Evolutionary conservation across 2,888 invertebrate species (phyloP), one percentile per base, ranked within the genome.

Genomic region (Dynastes grantii): DNA sequence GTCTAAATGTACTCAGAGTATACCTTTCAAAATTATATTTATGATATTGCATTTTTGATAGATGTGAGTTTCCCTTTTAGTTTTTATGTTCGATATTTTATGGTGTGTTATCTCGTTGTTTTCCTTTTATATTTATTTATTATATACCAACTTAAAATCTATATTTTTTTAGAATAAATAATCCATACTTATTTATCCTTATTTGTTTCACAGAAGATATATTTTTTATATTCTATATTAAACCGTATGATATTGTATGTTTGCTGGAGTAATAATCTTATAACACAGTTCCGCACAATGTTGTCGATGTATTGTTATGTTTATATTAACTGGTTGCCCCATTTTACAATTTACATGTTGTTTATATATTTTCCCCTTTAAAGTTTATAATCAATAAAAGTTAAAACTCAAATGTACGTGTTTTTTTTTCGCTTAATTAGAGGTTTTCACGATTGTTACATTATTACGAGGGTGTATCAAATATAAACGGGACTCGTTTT

Each of bases 221-320:
- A 55, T 55, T 55, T 51, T 55, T 55, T 55, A 55, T n/a, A 55
- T 8, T 55, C n/a, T 55, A 55, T 55, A 55, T n/a, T 37, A 37
- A 37, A 55, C 16, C 2, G 8, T 55, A 55, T 16, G 4, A 6
- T 55, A 16, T 53, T 53, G 13, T 16, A 55, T 55, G 55, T 55
- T 55, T 55, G 55, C 11, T 8, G 45, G 45, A 45, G 45, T 55
- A 55, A 55, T 55, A 55, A n/a, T 55, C 16, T 55, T 55, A 51
- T n/a, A 2, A 51, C n/a, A 9, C 51, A 8, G 55, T 55, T 55
- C 3, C n/a, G 55, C 55, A 55, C 55, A 55, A 55, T 55, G n/a
- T n/a, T 55, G 32, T 1, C 1, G 32, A 37, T 6, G 6, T 55
- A n/a, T 55, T 55, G 16, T 55, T 55, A 55, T 55, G 13, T 16